Evolutionary conservation across 2,797 vertebrate species (phyloP).

Genomic region (Falco rusticolus): DNA sequence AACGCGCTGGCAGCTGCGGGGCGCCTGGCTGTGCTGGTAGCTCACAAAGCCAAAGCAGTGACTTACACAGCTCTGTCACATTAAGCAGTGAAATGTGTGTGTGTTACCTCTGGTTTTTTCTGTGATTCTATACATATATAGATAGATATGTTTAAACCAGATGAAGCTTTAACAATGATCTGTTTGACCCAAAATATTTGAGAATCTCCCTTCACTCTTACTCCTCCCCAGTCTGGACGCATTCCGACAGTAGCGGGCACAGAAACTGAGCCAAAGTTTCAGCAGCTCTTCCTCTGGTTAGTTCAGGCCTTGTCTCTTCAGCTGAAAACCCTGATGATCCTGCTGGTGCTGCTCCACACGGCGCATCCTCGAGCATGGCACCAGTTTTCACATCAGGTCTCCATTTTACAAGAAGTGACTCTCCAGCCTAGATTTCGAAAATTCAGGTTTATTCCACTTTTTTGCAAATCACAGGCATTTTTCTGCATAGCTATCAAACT

Average conservation of each 20-base stretch:
- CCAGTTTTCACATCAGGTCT: neutral
- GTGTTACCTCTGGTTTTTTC: no score
- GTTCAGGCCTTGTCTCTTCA: neutral
- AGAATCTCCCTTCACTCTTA: neutral
- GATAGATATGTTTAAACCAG: neutral
- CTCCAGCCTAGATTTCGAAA: neutral
- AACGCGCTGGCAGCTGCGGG: neutral
- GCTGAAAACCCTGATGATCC: neutral
- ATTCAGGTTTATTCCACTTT: neutral
- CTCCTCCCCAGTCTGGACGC: neutral
- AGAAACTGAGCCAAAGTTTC: neutral
- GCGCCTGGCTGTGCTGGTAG: neutral
- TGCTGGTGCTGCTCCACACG: neutral
- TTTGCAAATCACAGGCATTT: neutral
- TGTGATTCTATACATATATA: no score
- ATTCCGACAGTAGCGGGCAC: neutral
- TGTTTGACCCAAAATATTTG: neutral
- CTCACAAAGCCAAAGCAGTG: neutral
- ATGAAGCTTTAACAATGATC: neutral
- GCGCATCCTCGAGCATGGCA: neutral
- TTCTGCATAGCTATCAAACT: neutral
- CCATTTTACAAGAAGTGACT: neutral
- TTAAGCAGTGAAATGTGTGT: neutral
- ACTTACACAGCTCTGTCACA: neutral
- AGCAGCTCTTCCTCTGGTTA: neutral